Percentiles rank a stretch among this genome's conserved stretches.
Conservation (phyloP, 2,113 vertebrate species). For the Boleophthalmus pectinirostris region DNA sequence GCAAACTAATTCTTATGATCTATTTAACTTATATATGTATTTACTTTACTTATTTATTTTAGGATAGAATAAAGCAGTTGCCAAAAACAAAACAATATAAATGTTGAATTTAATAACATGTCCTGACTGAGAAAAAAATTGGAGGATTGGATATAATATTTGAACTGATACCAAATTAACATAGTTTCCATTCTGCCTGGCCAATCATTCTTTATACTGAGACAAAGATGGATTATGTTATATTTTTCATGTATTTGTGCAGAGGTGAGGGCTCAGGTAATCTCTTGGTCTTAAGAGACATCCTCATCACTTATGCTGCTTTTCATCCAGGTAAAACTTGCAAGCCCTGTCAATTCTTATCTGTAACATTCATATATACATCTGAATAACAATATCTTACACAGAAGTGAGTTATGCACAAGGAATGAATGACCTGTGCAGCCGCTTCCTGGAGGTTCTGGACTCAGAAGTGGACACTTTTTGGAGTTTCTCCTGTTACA, state of each 20-base stretch:
- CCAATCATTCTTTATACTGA: not conserved
- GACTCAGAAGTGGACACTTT: constrained; percentile 81
- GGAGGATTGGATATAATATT: not conserved
- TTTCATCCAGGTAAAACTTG: constrained; percentile 81
- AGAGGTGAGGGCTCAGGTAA: constrained; percentile 80
- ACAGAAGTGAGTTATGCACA: constrained; percentile 82
- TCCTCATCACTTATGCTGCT: constrained; percentile 83
- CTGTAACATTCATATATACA: not conserved
- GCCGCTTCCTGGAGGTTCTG: constrained; percentile 80
- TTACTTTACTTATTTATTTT: not conserved
- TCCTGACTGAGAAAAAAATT: not conserved
- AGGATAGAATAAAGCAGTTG: not conserved
- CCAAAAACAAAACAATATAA: not conserved
- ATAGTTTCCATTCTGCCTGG: not conserved
- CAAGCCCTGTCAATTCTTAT: not conserved
- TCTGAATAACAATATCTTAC: not conserved
- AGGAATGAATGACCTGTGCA: constrained; percentile 84
- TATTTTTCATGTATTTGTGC: constrained; percentile 9
- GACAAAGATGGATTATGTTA: not conserved
- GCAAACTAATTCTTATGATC: too few species aligned
- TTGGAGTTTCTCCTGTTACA: constrained; percentile 82
- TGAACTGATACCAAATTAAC: not conserved
- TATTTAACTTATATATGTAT: too few species aligned
- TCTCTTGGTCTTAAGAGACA: constrained; percentile 80
- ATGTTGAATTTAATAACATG: not conserved